These are phyloP conservation scores for Natrix natrix DNA, from an alignment of 2,797 vertebrate species.

Conservation along the genomic window DNA sequence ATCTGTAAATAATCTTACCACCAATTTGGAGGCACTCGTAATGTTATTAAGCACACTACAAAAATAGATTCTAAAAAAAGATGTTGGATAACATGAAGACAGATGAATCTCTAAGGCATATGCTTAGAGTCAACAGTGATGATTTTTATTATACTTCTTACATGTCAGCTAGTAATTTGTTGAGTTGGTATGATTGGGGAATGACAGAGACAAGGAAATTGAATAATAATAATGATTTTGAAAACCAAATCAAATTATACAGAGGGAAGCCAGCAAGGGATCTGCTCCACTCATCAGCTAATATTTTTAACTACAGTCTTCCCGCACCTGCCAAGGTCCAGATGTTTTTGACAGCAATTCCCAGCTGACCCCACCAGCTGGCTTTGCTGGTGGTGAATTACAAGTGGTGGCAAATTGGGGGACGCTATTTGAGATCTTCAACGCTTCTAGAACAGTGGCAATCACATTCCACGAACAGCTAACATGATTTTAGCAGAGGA, in stretches of 20 bases:
- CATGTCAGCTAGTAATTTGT: background rate
- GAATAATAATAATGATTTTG: background rate
- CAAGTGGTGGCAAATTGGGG: background rate
- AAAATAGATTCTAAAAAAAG: background rate
- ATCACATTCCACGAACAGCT: background rate
- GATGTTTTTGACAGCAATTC: background rate
- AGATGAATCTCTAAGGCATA: background rate
- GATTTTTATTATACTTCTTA: background rate
- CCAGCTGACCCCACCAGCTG: background rate
- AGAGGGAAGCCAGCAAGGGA: background rate
- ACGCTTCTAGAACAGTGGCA: background rate
- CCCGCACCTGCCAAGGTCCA: background rate
- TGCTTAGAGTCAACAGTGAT: background rate
- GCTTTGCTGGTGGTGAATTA: background rate
- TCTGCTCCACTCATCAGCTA: background rate
- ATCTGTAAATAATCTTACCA: background rate
- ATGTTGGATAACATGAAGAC: background rate
- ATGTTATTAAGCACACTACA: background rate
- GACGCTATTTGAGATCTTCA: background rate
- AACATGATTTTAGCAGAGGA: background rate
- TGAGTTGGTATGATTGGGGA: background rate
- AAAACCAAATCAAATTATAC: background rate
- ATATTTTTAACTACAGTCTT: background rate
- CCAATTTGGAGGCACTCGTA: background rate
- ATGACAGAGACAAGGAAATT: background rate